Percentiles rank a stretch among this genome's conserved stretches.
phyloP scores from a whole-genome alignment of 2,113 vertebrate genomes.

The Columbina picui region DNA sequence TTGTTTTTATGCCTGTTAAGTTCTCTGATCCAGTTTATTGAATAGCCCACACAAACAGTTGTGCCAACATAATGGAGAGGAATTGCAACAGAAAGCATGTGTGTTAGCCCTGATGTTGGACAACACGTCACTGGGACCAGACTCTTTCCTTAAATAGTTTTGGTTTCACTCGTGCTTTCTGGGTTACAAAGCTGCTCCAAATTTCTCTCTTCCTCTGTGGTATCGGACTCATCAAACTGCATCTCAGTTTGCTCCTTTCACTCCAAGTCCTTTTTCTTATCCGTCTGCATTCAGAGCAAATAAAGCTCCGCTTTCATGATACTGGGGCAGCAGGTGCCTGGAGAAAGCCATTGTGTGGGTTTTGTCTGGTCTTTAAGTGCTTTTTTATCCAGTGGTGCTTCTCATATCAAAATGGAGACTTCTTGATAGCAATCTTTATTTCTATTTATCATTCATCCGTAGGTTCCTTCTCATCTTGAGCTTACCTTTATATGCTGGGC shows the following conservation, averaged over 20 bases:
- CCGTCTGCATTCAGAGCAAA: neutral
- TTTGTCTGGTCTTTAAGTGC: neutral
- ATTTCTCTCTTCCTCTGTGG: neutral
- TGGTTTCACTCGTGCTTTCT: neutral
- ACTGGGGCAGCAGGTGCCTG: neutral
- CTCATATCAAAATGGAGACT: neutral
- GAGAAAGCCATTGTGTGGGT: neutral
- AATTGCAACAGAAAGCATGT: neutral
- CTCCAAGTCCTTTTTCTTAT: neutral
- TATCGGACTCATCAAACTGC: neutral
- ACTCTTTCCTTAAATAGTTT: neutral
- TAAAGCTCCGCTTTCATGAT: neutral
- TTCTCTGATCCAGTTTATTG: neutral
- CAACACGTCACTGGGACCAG: neutral
- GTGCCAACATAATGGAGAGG: fast-evolving
- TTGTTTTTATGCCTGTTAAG: neutral
- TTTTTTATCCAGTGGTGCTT: neutral
- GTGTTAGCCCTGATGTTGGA: neutral
- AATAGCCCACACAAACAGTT: neutral
- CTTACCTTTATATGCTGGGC: neutral
- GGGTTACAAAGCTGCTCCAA: neutral
- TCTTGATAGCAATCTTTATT: neutral
- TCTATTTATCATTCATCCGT: neutral
- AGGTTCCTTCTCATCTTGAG: neutral
- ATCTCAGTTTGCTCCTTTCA: neutral